Conservation (phyloP, 2,888 invertebrate genomes). For the Brachyopa scutellaris region DNA sequence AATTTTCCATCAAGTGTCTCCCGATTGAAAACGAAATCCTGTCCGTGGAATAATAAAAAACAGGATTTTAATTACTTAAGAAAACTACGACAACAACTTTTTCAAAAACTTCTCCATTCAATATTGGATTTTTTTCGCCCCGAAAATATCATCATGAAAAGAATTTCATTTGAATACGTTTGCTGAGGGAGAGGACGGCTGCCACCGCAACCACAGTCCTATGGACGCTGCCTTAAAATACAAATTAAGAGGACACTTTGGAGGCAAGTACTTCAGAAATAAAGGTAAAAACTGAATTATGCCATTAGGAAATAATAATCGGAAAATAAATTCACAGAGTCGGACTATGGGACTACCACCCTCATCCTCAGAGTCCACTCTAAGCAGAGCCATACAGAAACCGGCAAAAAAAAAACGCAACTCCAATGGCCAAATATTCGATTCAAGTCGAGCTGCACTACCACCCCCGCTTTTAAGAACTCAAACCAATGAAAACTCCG, state of each 20-base stretch:
- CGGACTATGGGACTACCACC: conserved; percentile 1
- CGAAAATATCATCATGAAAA: conserved; percentile 56
- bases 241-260: conserved; percentile 72
- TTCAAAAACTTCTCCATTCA: conserved; percentile 33
- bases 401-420: conserved; percentile 10
- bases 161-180: conserved; percentile 68
- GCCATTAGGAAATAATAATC: conserved; percentile 72
- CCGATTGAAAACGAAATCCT: conserved; percentile 53
- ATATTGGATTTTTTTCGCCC: conserved; percentile 8
- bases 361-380: conserved; percentile 4
- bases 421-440: conserved; percentile 58
- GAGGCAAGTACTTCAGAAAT: conserved; percentile 67
- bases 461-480: conserved; percentile 6
- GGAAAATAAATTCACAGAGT: conserved; percentile 72
- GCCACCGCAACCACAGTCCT: conserved; percentile 2
- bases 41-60: conserved; percentile 10
- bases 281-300: conserved; percentile 72
- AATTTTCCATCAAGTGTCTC: conserved; percentile 62
- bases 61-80: conserved; percentile 68
- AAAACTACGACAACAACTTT: conserved; percentile 65
- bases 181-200: conserved; percentile 15
- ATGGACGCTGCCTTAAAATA: conserved; percentile 58
- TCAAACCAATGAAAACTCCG: conserved; percentile 10
- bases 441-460: conserved; percentile 31
- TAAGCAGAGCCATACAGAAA: conserved; percentile 8